Conservation (phyloP, 1,140 invertebrate genomes). For the Muscidifurax raptorellus region DNA sequence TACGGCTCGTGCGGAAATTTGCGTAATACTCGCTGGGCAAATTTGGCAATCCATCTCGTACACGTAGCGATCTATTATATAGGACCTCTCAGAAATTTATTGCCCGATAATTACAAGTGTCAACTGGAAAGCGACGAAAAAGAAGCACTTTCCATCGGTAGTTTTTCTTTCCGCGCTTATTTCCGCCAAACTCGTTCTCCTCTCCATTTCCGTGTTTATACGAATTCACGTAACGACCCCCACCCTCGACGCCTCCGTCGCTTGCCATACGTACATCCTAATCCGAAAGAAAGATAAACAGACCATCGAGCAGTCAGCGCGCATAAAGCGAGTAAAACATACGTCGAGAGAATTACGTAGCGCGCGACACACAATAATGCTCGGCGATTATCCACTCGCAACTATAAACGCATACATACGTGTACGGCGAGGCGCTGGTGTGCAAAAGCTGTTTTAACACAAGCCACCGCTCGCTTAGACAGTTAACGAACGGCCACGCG, state of each 20-base stretch:
- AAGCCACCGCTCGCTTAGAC: not conserved
- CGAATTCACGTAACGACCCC: not conserved
- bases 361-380: no score
- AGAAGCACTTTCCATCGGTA: not conserved
- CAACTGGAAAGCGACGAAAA: no score
- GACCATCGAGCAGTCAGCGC: not conserved
- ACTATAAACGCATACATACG: not conserved
- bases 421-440: not conserved
- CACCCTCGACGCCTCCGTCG: no score
- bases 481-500: constrained; percentile 37
- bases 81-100: no score
- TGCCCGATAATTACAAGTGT: no score
- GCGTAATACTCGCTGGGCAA: not conserved
- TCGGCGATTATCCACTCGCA: no score
- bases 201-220: not conserved
- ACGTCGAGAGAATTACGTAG: not conserved
- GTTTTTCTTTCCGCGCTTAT: no score
- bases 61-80: no score
- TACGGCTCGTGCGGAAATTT: not conserved
- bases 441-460: constrained; percentile 13
- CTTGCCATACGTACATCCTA: not conserved
- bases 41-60: not conserved
- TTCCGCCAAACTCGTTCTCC: not conserved
- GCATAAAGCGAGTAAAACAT: not conserved
- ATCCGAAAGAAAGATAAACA: not conserved